Conservation (phyloP, 2,797 vertebrate species). For the Mormyrops boulengeri region DNA sequence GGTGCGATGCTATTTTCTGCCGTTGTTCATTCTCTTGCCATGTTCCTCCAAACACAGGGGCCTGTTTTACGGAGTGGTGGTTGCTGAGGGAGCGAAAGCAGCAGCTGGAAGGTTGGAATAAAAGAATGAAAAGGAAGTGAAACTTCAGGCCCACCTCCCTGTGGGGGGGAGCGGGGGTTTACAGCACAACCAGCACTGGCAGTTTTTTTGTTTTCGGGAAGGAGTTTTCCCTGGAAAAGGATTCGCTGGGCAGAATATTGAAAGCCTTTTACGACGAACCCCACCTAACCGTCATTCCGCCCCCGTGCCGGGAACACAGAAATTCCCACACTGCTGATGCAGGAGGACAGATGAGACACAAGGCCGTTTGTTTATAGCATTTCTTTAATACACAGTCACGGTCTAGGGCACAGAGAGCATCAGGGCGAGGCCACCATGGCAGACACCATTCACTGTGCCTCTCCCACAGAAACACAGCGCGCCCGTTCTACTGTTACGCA, state of each 20-base stretch:
- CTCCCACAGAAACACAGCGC: neutral
- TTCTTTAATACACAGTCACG: neutral
- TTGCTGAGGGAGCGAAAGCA: conserved; percentile 52
- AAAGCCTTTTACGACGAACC: neutral
- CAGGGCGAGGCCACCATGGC: neutral
- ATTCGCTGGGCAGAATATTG: neutral
- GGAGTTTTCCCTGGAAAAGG: neutral
- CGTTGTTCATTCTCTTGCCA: neutral
- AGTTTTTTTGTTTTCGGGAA: neutral
- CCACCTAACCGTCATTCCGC: neutral
- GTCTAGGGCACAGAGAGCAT: neutral
- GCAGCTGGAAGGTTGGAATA: conserved; percentile 47
- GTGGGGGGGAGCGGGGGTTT: neutral
- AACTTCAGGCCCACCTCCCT: too few relatives aligned
- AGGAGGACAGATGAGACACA: neutral
- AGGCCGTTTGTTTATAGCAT: neutral
- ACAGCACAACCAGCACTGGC: neutral
- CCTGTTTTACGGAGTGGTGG: conserved; percentile 47
- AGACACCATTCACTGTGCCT: neutral
- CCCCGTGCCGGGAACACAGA: neutral
- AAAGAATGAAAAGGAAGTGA: conserved; percentile 53
- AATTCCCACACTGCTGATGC: neutral
- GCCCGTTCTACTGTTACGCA: neutral
- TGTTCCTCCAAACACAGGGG: conserved; percentile 39
- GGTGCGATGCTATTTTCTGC: neutral